phyloP scores from a whole-genome alignment of 1,140 invertebrate species.

The Parasteatoda tepidariorum region DNA sequence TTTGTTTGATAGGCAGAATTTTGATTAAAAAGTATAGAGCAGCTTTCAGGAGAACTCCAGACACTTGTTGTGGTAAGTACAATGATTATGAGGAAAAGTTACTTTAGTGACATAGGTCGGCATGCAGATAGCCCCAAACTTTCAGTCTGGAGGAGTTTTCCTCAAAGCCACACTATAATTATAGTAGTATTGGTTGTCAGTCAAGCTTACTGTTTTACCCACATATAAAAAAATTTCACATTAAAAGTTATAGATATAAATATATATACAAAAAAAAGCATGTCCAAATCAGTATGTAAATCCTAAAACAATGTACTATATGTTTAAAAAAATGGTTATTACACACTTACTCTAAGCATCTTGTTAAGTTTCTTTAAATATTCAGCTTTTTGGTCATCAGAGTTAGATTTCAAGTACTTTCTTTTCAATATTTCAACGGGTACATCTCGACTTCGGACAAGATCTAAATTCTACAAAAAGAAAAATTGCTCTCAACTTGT shows the following conservation, averaged over 20 bases:
- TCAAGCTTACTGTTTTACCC: no score
- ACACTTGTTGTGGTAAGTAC: no score
- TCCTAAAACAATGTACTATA: neutral
- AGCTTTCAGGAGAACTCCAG: no score
- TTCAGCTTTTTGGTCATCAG: neutral
- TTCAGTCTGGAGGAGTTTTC: no score
- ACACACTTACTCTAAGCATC: conserved; percentile 31
- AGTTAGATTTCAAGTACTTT: conserved; percentile 21
- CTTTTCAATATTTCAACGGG: conserved; percentile 36
- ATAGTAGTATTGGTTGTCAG: no score
- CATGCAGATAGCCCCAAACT: no score
- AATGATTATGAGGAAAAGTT: no score
- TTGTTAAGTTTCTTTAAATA: conserved; percentile 34
- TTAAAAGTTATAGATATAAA: neutral
- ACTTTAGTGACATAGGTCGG: no score
- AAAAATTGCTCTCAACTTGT: neutral
- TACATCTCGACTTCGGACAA: conserved; percentile 46
- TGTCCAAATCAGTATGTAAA: neutral
- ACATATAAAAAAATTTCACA: neutral
- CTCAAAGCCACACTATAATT: no score
- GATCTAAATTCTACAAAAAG: conserved; percentile 1
- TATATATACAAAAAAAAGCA: neutral
- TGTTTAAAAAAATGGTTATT: neutral
- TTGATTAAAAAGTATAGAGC: no score
- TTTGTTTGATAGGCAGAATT: no score